Base-by-base conservation (phyloP, 2,113 vertebrate species). In the Eptesicus fuscus region DNA sequence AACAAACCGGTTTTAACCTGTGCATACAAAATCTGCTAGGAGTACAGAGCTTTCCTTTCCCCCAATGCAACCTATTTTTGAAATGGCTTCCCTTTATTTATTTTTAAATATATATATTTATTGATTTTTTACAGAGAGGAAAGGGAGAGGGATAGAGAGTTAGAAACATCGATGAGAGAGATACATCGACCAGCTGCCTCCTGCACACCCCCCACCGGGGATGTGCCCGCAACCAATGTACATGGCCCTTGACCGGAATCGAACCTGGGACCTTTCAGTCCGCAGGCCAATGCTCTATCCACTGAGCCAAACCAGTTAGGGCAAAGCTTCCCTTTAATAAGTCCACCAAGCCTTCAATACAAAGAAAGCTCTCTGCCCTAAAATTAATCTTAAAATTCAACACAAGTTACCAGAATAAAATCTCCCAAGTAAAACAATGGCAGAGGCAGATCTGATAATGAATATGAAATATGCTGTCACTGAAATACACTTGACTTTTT, bases 391-490 rank as follows among this genome's bases (percentile, higher is more conserved):
- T 90, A 49, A 90, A 91, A 95, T 76, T 88, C 71, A 97, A 95
- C 53, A 88, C 47, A 96, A 79, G 16, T 80, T 93, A 88, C 95
- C 88, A 87, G 63, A 91, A 93, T 37, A 95, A 37, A 93, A 77
- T 30, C 35, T 83, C 37, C 88, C 13, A 97, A 96, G 96, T 84
- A 82, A 96, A 96, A 97, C 93, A 97, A 97, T 80, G 74, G n/a
- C 82, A 94, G 42, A 76, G 63, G 90, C 63, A 97, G 77, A 76
- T 89, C 77, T 95, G 83, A 89, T 53, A 93, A 93, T 96, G 95
- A 96, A 71, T 90, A 73, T 85, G 88, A 88, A 96, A 96, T 97
- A 93, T 83, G 76, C 76, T 96, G 92, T 78, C 92, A 91, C 80
- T 90, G 91, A 88, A 96, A 95, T 77, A 73, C 89, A 88, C 53